Percentiles rank a stretch among this genome's conserved stretches.
phyloP scores from a whole-genome alignment of 2,888 invertebrate genomes.

The Dioctria rufipes region DNA sequence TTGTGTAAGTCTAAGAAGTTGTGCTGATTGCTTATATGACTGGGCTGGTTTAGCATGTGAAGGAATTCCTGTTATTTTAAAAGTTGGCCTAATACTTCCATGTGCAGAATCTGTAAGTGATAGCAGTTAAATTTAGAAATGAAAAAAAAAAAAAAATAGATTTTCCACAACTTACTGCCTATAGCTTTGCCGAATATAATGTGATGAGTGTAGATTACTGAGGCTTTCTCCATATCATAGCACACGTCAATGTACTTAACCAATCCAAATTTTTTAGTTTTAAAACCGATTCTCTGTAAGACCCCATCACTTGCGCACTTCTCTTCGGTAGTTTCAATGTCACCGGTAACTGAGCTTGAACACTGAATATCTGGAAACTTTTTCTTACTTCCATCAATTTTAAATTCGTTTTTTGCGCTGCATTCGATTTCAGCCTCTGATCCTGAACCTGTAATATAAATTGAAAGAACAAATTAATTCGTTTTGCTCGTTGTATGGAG shows the following conservation, averaged over 20 bases:
- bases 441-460: background rate
- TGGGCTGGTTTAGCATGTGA: constrained; percentile 60
- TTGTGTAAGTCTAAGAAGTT: constrained; percentile 65
- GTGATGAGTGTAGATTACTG: constrained; percentile 67
- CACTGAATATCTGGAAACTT: constrained; percentile 15
- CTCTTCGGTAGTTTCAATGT: constrained; percentile 2
- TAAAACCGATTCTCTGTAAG: constrained; percentile 48
- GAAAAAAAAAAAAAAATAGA: constrained; percentile 1
- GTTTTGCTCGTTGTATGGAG: background rate
- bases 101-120: background rate
- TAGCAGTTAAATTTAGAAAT: no score
- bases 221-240: constrained; percentile 65
- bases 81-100: constrained; percentile 55
- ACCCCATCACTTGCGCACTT: constrained; percentile 27
- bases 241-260: constrained; percentile 66
- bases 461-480: background rate
- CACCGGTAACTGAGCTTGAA: constrained; percentile 3
- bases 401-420: constrained; percentile 4
- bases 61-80: constrained; percentile 64
- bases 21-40: constrained; percentile 65
- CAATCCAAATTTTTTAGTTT: constrained; percentile 36
- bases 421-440: constrained; percentile 11
- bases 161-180: constrained; percentile 63
- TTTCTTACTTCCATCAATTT: background rate
- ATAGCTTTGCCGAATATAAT: constrained; percentile 66